phyloP scores from a whole-genome alignment of 2,113 vertebrate genomes.

The Tachuris rubrigastra region DNA sequence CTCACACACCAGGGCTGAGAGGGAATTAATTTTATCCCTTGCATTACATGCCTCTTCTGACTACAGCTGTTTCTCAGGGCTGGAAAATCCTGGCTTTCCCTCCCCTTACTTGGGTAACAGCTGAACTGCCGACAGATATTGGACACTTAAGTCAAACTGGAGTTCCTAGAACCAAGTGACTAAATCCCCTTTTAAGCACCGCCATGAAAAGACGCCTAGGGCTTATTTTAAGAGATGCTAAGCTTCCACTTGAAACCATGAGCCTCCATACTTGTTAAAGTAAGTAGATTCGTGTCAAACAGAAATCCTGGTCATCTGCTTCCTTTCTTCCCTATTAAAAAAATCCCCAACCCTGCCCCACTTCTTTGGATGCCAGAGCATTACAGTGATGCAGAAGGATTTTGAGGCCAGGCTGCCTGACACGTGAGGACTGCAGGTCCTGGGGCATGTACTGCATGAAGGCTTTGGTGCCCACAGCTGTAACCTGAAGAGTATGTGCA shows the following conservation, averaged over 20 bases:
- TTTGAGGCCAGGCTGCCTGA: neutral
- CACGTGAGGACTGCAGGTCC: neutral
- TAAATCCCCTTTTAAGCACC: conserved; percentile 38
- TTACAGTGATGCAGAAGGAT: neutral
- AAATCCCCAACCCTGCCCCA: neutral
- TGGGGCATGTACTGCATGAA: neutral
- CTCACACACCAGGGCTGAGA: neutral
- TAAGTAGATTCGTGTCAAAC: neutral
- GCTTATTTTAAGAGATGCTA: conserved; percentile 62
- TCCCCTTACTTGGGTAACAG: conserved; percentile 34
- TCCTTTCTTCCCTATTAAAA: neutral
- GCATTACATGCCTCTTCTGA: neutral
- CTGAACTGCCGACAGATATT: conserved; percentile 15
- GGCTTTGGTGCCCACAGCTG: neutral
- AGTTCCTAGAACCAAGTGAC: conserved; percentile 42
- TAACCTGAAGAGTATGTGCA: neutral
- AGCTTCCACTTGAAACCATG: conserved; percentile 30
- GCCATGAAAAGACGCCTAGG: neutral
- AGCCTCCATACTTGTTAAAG: neutral
- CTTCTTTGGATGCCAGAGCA: neutral
- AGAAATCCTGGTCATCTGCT: neutral
- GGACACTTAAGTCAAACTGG: conserved; percentile 38
- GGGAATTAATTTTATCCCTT: neutral
- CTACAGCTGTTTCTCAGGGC: conserved; percentile 47
- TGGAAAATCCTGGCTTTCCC: conserved; percentile 59